Conservation (phyloP, 2,888 invertebrate species). For the Troglohyphantes excavatus region DNA sequence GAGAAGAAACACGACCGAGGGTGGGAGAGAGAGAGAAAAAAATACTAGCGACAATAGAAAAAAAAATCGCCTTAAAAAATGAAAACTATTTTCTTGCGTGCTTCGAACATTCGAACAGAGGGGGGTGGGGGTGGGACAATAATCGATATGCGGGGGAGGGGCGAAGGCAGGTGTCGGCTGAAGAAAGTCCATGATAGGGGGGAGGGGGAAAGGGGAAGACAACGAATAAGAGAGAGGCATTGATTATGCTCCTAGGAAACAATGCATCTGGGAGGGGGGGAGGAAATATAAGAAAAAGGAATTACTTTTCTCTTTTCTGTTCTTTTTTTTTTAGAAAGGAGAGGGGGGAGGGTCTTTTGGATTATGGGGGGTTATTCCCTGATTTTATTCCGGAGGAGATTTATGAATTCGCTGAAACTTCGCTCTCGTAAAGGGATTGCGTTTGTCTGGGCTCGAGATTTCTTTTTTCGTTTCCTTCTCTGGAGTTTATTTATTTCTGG, state of each 20-base stretch:
- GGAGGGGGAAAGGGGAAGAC: slow-evolving; percentile 17
- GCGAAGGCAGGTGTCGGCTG: slow-evolving; percentile 71
- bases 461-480: neutral
- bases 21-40: neutral
- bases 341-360: slow-evolving; percentile 25
- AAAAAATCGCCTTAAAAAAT: slow-evolving; percentile 27
- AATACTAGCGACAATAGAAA: neutral
- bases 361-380: slow-evolving; percentile 66
- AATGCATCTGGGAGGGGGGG: slow-evolving; percentile 60
- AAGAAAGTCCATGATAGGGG: slow-evolving; percentile 68
- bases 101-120: neutral
- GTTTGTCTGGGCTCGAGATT: neutral
- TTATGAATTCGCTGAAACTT: slow-evolving; percentile 68
- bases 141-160: slow-evolving; percentile 72
- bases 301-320: slow-evolving; percentile 57
- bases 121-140: slow-evolving; percentile 54
- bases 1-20: neutral
- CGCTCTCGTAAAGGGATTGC: neutral
- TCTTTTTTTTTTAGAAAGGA: slow-evolving; percentile 31
- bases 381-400: slow-evolving; percentile 73
- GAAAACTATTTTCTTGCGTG: slow-evolving; percentile 76
- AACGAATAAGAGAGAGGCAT: slow-evolving; percentile 73
- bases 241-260: slow-evolving; percentile 73
- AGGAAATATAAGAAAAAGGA: slow-evolving; percentile 28
- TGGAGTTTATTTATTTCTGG: neutral